These are phyloP conservation scores for Pandemis heparana DNA, from an alignment of 2,888 invertebrate genomes.

Conservation along the genomic window DNA sequence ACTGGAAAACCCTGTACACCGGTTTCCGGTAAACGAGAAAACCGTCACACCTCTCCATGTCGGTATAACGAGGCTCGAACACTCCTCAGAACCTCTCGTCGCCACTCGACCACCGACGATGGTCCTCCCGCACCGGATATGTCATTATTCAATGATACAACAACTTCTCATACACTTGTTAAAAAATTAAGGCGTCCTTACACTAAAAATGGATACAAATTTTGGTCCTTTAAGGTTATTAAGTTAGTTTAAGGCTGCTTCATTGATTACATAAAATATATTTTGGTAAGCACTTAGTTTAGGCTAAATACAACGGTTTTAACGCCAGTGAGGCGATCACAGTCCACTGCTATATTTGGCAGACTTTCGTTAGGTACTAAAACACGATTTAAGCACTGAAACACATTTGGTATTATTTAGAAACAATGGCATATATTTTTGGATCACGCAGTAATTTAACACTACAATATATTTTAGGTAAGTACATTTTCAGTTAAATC, in stretches of 20 bases:
- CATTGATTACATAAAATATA: slow-evolving; percentile 65
- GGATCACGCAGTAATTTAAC: neutral
- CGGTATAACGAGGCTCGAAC: slow-evolving; percentile 54
- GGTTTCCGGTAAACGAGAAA: slow-evolving; percentile 93
- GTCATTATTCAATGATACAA: slow-evolving; percentile 39
- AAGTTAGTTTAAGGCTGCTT: slow-evolving; percentile 72
- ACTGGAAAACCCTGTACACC: slow-evolving; percentile 93
- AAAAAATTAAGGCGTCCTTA: slow-evolving; percentile 77
- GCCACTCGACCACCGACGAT: slow-evolving; percentile 54
- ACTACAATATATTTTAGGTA: neutral
- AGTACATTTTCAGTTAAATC: neutral
- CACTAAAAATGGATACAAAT: slow-evolving; percentile 73
- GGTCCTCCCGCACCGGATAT: slow-evolving; percentile 26
- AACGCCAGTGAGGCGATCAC: slow-evolving; percentile 80
- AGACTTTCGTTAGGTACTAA: slow-evolving; percentile 47
- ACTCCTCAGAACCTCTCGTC: slow-evolving; percentile 54
- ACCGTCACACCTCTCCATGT: slow-evolving; percentile 92
- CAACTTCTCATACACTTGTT: slow-evolving; percentile 46
- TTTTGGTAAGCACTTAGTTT: slow-evolving; percentile 76
- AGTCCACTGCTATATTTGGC: slow-evolving; percentile 59
- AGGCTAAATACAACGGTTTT: slow-evolving; percentile 64
- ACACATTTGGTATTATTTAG: slow-evolving; percentile 42
- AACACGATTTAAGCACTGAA: slow-evolving; percentile 47
- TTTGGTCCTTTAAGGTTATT: slow-evolving; percentile 81
- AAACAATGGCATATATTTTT: slow-evolving; percentile 38